Base-by-base conservation (phyloP, 2,888 invertebrate species). In the Pseudococcus longispinus region DNA sequence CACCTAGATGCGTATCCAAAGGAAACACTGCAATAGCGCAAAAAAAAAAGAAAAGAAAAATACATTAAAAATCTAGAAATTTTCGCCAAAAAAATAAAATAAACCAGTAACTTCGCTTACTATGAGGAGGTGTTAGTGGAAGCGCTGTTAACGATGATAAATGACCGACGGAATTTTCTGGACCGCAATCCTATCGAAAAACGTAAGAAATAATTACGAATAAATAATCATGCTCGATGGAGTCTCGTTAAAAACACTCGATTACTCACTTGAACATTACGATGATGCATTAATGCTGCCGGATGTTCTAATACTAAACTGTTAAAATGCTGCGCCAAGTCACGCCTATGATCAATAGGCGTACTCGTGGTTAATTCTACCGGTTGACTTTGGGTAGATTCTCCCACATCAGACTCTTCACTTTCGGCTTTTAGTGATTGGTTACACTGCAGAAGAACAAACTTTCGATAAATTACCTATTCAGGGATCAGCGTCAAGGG, bases 101-200 rank as follows among this genome's bases (percentile, higher is more conserved):
- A 37, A 65, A 11, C 13, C 15, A 51, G 23, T n/a, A n/a, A n/a
- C n/a, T n/a, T n/a, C 29, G 91, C 89, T 89, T 91, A 90, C 92
- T 91, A 92, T 96, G 96, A 87, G 96, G 95, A 89, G 96, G 95
- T 89, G 96, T 95, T 90, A 96, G 92, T 60, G 95, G 93, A 89
- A 96, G 92, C 87, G 95, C 95, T 88, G 95, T 93, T 89, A 95
- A 93, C 65, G 95, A 94, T 83, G 94, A 93, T 92, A 95, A 94
- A 87, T 94, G 94, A 83, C 88, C 86, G n/a, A 87, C 88, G 9
- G 90, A 89, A 84, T 89, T 90, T 86, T 90, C 90, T 85, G 90
- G 89, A 4, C 91, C 90, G 8, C 91, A 89, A 85, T 92, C 91
- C 89, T 91, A 90, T 20, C 90, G 90, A 87, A 87, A 85, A 87